Percentiles rank a stretch among this genome's conserved stretches.
These are phyloP conservation scores for Drosophila ananassae DNA, from an alignment of 1,140 invertebrate species.

Conservation along the genomic window DNA sequence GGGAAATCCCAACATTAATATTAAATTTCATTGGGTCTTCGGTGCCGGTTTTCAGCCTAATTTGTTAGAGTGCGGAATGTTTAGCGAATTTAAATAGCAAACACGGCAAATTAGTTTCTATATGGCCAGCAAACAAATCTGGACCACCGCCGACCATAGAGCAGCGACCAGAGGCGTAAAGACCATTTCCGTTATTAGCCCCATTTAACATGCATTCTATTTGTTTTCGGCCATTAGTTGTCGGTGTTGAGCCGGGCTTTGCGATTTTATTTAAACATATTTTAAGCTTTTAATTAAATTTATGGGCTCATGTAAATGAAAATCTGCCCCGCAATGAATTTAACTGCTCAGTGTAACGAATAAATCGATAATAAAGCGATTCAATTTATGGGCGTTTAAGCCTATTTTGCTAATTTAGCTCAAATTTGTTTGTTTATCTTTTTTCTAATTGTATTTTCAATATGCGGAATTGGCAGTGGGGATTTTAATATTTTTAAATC, in stretches of 20 bases:
- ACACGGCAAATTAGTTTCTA: conserved; percentile 49
- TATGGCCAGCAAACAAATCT: conserved; percentile 48
- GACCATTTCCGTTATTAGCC: conserved; percentile 48
- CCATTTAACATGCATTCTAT: conserved; percentile 40
- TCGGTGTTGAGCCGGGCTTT: conserved; percentile 35
- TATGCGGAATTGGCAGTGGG: neutral
- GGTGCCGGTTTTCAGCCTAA: conserved; percentile 18
- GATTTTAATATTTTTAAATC: neutral
- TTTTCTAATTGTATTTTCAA: neutral
- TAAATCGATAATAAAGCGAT: conserved; percentile 35
- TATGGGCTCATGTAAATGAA: conserved; percentile 42
- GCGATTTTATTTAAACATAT: conserved; percentile 53
- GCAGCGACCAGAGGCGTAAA: conserved; percentile 8
- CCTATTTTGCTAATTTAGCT: conserved; percentile 36
- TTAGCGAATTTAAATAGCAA: conserved; percentile 56
- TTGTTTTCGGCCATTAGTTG: conserved; percentile 44
- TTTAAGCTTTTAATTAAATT: conserved; percentile 32
- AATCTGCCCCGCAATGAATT: conserved; percentile 44
- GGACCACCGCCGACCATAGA: conserved; percentile 9
- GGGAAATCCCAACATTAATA: conserved; percentile 71
- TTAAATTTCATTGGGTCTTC: conserved; percentile 39
- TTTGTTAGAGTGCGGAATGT: conserved; percentile 46
- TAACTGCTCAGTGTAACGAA: conserved; percentile 20
- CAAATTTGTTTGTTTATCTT: conserved; percentile 18
- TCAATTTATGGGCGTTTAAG: conserved; percentile 42